Evolutionary conservation across 2,797 vertebrate species (phyloP).

Genomic region (Myotis findleyi): DNA sequence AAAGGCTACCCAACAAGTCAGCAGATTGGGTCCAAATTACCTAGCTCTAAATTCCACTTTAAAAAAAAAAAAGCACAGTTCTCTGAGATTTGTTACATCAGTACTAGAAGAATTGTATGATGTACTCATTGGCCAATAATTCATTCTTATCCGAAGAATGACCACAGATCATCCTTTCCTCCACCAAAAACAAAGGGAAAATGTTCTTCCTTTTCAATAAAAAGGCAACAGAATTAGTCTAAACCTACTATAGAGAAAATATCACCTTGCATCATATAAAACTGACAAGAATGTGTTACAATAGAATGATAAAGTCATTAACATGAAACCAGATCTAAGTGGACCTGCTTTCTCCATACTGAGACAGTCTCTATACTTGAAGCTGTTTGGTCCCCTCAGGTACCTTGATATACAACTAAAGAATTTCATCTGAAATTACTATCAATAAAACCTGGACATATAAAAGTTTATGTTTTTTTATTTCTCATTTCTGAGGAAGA

Average conservation of each 20-base stretch:
- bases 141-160: conserved; percentile 26
- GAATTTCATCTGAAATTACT: conserved; percentile 33
- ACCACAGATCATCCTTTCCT: background rate
- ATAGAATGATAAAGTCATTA: background rate
- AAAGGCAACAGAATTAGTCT: conserved; percentile 24
- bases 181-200: conserved; percentile 44
- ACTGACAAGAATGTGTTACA: background rate
- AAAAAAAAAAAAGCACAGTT: background rate
- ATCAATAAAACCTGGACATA: conserved; percentile 4
- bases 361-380: background rate
- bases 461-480: conserved; percentile 15
- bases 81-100: conserved; percentile 4
- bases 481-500: conserved; percentile 38
- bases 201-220: background rate
- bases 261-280: background rate
- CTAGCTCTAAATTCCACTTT: conserved; percentile 26
- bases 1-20: conserved; percentile 64
- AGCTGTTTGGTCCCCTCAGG: background rate
- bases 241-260: background rate
- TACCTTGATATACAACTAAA: background rate
- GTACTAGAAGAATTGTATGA: background rate
- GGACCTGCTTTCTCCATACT: background rate
- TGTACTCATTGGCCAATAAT: conserved; percentile 7
- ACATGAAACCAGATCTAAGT: background rate
- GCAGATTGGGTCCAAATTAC: conserved; percentile 46